These are phyloP conservation scores for Orthonevra nobilis DNA, from an alignment of 2,888 invertebrate species.

Conservation along the genomic window DNA sequence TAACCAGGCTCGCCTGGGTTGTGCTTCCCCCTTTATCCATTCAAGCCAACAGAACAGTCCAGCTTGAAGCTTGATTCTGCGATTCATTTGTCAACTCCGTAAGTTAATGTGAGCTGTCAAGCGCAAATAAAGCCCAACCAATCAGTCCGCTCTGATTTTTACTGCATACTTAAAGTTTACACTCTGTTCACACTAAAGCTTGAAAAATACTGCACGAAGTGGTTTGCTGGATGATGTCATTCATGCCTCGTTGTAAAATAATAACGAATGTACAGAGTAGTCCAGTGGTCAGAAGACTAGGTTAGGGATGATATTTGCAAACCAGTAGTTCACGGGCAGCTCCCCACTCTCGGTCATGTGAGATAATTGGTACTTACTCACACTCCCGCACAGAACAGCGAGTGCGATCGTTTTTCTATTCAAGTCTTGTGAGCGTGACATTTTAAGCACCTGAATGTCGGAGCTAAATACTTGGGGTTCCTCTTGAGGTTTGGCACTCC, in stretches of 20 bases:
- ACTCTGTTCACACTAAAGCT: constrained; percentile 14
- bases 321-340: constrained; percentile 10
- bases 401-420: background rate
- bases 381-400: no score
- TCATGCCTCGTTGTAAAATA: background rate
- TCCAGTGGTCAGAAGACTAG: background rate
- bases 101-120: constrained; percentile 1
- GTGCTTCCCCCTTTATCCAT: no score
- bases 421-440: constrained; percentile 8
- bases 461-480: constrained; percentile 5
- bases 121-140: background rate
- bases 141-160: background rate
- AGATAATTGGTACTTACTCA: background rate
- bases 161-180: constrained; percentile 21
- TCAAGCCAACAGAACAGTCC: no score
- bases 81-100: constrained; percentile 7
- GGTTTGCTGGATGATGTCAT: constrained; percentile 41
- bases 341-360: background rate
- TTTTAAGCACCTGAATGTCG: constrained; percentile 10
- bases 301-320: constrained; percentile 14
- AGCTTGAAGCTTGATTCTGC: no score
- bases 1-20: constrained; percentile 8
- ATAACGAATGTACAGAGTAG: no score
- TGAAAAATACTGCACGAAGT: no score
- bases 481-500: no score